Conservation (phyloP, 2,888 invertebrate species). For the Lycocerus yunnanus region DNA sequence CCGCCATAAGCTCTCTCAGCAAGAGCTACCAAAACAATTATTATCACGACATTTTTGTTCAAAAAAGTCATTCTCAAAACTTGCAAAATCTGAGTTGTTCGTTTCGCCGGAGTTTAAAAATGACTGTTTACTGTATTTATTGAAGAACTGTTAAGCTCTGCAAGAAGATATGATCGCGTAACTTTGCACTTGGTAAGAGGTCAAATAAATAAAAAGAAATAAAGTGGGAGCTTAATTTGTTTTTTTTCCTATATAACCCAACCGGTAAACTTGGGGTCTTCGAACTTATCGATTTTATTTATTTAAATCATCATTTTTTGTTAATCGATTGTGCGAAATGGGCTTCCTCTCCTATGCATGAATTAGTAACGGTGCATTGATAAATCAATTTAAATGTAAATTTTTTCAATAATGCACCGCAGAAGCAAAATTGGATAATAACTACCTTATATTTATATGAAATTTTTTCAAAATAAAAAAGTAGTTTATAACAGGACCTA, state of each 20-base stretch:
- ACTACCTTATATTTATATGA: not conserved
- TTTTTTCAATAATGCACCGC: not conserved
- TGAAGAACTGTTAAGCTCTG: conserved; percentile 20
- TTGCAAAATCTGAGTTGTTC: not conserved
- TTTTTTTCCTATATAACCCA: conserved; percentile 12
- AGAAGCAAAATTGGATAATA: not conserved
- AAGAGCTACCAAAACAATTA: conserved; percentile 1
- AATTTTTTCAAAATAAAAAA: not conserved
- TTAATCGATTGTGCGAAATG: not conserved
- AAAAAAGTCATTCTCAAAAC: not conserved
- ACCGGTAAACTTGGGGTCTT: conserved; percentile 35
- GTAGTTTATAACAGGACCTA: not conserved
- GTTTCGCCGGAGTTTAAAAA: not conserved
- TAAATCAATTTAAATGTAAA: not conserved
- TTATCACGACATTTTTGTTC: not conserved
- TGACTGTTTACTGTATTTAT: conserved; percentile 7
- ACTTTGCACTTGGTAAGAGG: conserved; percentile 23
- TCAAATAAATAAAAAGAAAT: conserved; percentile 27
- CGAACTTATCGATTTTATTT: conserved; percentile 32
- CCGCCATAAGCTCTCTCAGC: not conserved
- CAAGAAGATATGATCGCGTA: conserved; percentile 6
- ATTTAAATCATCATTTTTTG: not conserved
- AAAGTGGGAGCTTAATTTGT: conserved; percentile 33
- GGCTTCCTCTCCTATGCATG: not conserved
- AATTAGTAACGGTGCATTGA: not conserved